phyloP scores from a whole-genome alignment of 30 jellyfish, hydroid and myxozoan species.

The Catostylus mosaicus region DNA sequence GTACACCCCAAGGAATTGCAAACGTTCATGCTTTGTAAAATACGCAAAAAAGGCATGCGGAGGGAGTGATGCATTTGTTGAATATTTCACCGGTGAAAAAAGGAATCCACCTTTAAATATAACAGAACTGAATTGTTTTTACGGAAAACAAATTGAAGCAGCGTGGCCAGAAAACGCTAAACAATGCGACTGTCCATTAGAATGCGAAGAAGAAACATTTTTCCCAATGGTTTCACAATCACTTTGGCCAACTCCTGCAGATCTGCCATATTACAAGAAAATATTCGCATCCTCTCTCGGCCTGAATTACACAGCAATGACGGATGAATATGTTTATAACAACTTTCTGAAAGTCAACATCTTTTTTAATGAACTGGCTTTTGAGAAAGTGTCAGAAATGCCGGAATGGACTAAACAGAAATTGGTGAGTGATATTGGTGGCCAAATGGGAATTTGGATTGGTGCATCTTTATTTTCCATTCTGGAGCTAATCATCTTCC shows the following conservation, averaged over 20 bases:
- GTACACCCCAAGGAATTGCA: conserved; percentile 69
- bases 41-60: conserved; percentile 60
- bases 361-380: conserved; percentile 62
- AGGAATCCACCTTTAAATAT: conserved; percentile 56
- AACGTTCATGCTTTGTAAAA: conserved; percentile 59
- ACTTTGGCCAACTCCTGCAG: conserved; percentile 56
- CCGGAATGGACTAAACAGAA: conserved; percentile 72
- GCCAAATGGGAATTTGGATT: conserved; percentile 75
- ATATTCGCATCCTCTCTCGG: conserved; percentile 63
- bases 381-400: conserved; percentile 48
- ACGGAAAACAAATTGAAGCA: conserved; percentile 61
- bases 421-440: conserved; percentile 68
- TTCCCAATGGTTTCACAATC: conserved; percentile 53
- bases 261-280: conserved; percentile 65
- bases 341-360: conserved; percentile 57
- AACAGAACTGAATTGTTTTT: conserved; percentile 50
- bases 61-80: conserved; percentile 68
- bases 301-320: conserved; percentile 44
- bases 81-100: conserved; percentile 60
- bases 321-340: conserved; percentile 54
- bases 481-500: conserved; percentile 52
- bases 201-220: conserved; percentile 56
- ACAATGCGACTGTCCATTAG: conserved; percentile 55
- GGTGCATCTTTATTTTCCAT: conserved; percentile 70
- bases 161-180: conserved; percentile 69